Evolutionary conservation across 1,140 invertebrate species (phyloP), one percentile per base, ranked within the genome.

Genomic region (Probaryconus sp.): DNA sequence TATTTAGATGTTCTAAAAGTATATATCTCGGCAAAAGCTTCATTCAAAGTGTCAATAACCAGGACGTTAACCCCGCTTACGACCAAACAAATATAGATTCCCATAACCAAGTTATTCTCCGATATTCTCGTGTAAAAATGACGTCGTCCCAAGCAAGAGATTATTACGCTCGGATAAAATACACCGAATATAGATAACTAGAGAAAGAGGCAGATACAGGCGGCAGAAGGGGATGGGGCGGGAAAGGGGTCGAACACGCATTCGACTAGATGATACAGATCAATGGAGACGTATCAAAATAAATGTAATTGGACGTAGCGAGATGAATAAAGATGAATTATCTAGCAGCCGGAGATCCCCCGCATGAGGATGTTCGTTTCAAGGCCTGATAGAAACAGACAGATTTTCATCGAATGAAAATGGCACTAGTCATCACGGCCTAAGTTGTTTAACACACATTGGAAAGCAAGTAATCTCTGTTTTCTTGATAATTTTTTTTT

Each of bases 41-140:
- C 60, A 69, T 69, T 69, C 47, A 3, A 53, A 53, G 65, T 69
- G 65, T 69, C 65, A 60, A 69, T 69, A 69, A 60, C 53, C 65
- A 69, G 55, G 65, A 17, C 65, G 65, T 60, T 16, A 47, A 69
- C 53, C 65, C 31, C 35, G 53, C 42, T 38, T 30, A 38, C 42
- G 24, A 38, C 65, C 43, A 69, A 51, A 69, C 65, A 69, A 69
- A 69, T 69, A 69, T 69, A 69, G 65, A 69, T n/a, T 45, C 55
- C 65, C 65, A 69, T 60, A 69, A 60, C 65, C 45, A 69, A 50
- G 53, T 69, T 56, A 67, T 56, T 58, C 65, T 60, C 55, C 65
- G 55, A 69, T 69, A 69, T 60, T 69, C 65, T 69, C 47, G 65
- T 51, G 53, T 69, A 69, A 69, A 60, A 69, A 69, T 69, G 53